Evolutionary conservation across 2,113 vertebrate species (phyloP).

Genomic region (Zeus faber): DNA sequence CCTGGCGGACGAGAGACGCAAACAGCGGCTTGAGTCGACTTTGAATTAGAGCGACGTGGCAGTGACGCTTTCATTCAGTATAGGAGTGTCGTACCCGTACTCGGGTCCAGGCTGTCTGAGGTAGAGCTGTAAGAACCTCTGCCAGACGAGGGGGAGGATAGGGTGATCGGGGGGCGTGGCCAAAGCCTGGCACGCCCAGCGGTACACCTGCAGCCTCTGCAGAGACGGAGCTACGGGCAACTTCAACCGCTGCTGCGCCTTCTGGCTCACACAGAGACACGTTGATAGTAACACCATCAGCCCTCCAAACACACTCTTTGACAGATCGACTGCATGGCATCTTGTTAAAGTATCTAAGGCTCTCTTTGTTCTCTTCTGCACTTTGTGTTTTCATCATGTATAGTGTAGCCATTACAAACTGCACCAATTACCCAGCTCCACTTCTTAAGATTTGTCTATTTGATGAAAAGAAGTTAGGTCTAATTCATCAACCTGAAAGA

Average conservation of each 20-base stretch:
- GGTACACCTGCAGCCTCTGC: conserved; percentile 93
- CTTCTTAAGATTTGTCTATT: too few species aligned
- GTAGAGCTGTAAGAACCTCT: conserved; percentile 95
- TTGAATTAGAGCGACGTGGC: not conserved
- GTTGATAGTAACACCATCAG: not conserved
- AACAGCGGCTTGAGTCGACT: not conserved
- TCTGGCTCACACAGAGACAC: conserved; percentile 73
- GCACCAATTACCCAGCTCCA: too few species aligned
- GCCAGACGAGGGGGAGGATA: conserved; percentile 91
- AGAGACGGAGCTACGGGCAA: conserved; percentile 88
- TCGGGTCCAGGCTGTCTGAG: conserved; percentile 92
- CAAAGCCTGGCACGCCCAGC: conserved; percentile 93
- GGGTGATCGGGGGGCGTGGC: conserved; percentile 91
- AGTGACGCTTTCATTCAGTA: not conserved
- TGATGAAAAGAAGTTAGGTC: too few species aligned
- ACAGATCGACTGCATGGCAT: too few species aligned
- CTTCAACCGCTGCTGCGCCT: conserved; percentile 90
- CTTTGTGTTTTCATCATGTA: too few species aligned
- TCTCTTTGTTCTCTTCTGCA: too few species aligned
- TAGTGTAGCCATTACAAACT: too few species aligned
- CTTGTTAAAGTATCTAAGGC: too few species aligned
- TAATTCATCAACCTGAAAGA: too few species aligned
- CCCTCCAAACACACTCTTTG: too few species aligned
- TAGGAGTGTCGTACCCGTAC: conserved; percentile 82
- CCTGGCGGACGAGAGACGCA: conserved; percentile 58